Percentiles rank a stretch among this genome's conserved stretches.
Conservation (phyloP, 2,113 vertebrate species). For the Aythya baeri region DNA sequence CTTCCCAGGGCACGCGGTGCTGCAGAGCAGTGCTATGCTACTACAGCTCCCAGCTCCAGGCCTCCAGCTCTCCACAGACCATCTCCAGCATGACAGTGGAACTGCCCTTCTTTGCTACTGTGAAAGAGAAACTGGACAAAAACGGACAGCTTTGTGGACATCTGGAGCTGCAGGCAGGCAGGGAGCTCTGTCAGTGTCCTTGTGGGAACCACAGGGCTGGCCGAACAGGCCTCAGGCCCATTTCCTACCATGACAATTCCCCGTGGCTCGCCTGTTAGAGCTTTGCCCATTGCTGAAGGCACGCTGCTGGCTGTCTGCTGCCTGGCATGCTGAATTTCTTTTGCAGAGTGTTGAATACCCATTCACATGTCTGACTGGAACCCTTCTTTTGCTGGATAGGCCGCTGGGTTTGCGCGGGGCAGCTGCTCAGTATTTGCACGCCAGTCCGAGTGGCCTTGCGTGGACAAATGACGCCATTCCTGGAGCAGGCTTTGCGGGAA, state of each 20-base stretch:
- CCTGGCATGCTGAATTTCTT: neutral
- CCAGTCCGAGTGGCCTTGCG: neutral
- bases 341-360: slow-evolving; percentile 35
- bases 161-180: neutral
- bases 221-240: neutral
- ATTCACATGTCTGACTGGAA: slow-evolving; percentile 42
- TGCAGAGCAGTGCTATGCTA: neutral
- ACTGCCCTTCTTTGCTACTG: neutral
- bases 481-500: slow-evolving; percentile 13
- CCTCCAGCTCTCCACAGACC: neutral
- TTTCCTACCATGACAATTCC: slow-evolving; percentile 19
- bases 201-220: neutral
- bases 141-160: neutral
- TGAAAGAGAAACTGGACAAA: neutral
- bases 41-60: neutral
- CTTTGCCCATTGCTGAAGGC: neutral
- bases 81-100: neutral
- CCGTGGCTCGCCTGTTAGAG: neutral
- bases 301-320: slow-evolving; percentile 15
- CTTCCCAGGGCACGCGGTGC: neutral
- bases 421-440: slow-evolving; percentile 32
- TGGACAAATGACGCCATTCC: neutral
- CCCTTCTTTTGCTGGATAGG: slow-evolving; percentile 9
- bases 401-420: neutral
- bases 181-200: neutral